Evolutionary conservation across 2,797 vertebrate species (phyloP), one percentile per base, ranked within the genome.

Genomic region (Hypotaenidia okinawae): DNA sequence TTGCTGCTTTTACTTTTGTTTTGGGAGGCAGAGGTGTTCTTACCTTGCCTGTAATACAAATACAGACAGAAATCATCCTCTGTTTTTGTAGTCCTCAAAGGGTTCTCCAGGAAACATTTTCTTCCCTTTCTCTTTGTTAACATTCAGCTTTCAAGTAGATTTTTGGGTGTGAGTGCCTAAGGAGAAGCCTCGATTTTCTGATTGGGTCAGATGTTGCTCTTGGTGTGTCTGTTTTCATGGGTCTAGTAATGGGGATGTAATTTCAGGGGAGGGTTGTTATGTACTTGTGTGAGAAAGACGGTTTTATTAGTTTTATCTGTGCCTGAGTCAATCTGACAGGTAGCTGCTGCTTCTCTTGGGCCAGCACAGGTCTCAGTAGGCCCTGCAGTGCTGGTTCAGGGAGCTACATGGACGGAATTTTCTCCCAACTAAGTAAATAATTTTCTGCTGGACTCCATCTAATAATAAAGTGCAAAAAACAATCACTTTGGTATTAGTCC

Each of bases 101-200:
- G 59, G 39, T 84, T 68, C 5, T 45, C 28, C n/a, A 41, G 37
- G 43, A 85, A 85, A 52, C 10, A 3, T 52, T 55, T 87, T 43
- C 19, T 77, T 80, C 18, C 15, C 7, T 86, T 91, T 86, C 24
- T 69, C 39, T 54, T 58, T 58, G 33, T 68, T 32, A 70, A 22
- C 2, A 0, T 69, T 82, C 33, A 47, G 27, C 41, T 73, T 87
- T 80, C 49, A 16, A 0, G 0, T 59, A 47, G 24, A 43, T 73
- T 70, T 94, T 52, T 32, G 18, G 51, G 10, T 67, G n/a, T 66
- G 16, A 73, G 58, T 39, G 18, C 13, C 27, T 62, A 17, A 73
- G 33, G 49, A 82, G 8, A 21, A 28, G 37, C 57, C 58, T 67
- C 30, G 58, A n/a, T 55, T 73, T 78, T 83, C 41, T 63, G 64